Conservation (phyloP, 2,797 vertebrate genomes). For the Natrix natrix region DNA sequence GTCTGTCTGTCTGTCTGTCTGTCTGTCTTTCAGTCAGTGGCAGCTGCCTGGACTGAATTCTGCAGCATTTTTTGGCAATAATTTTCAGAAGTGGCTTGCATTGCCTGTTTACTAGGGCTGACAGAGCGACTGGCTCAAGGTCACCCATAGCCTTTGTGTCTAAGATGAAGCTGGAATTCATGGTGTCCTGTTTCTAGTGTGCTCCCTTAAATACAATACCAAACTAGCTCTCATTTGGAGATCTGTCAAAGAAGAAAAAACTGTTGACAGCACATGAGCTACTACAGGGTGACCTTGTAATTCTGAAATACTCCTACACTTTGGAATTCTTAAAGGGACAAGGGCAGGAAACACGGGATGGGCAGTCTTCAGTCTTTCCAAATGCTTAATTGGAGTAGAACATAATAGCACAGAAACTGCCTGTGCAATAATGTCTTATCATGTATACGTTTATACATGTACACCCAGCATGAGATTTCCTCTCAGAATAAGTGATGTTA, state of each 20-base stretch:
- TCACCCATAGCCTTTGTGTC: not conserved
- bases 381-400: not conserved
- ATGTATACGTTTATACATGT: not conserved
- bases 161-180: not conserved
- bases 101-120: not conserved
- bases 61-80: not conserved
- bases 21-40: not conserved
- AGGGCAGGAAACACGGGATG: not conserved
- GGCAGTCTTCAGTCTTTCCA: not conserved
- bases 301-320: not conserved
- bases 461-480: not conserved
- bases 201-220: not conserved
- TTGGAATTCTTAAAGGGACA: not conserved
- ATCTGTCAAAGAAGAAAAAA: not conserved
- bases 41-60: not conserved
- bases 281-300: not conserved
- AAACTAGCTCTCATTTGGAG: not conserved
- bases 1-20: not conserved
- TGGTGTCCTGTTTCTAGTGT: not conserved
- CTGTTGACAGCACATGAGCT: not conserved
- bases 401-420: not conserved
- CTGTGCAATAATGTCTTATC: not conserved
- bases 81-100: not conserved
- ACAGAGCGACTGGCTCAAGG: not conserved
- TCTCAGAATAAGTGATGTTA: not conserved